phyloP scores from a whole-genome alignment of 2,888 invertebrate species.

The Nezara viridula region DNA sequence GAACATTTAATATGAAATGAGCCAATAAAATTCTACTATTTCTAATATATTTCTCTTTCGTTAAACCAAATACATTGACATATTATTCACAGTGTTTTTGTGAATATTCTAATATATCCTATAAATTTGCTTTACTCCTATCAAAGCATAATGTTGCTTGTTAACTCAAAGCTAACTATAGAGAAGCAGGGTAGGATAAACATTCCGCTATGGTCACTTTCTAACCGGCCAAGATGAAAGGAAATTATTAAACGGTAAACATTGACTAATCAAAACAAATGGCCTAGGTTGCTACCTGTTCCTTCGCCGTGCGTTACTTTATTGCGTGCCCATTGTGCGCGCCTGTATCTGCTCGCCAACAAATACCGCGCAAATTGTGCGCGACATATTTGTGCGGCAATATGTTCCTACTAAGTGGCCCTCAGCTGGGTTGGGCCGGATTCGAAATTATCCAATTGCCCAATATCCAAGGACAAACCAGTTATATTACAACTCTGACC shows the following conservation, averaged over 20 bases:
- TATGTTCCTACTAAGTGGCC: neutral
- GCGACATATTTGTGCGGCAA: neutral
- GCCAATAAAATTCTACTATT: too few relatives aligned
- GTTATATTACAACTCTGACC: neutral
- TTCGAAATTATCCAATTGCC: conserved; percentile 17
- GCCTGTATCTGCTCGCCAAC: neutral
- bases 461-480: conserved; percentile 20
- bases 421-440: neutral
- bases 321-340: conserved; percentile 42
- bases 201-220: neutral
- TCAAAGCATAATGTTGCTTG: neutral
- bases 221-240: conserved; percentile 44
- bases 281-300: neutral
- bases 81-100: too few relatives aligned
- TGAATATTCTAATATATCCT: neutral
- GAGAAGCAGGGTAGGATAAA: neutral
- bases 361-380: conserved; percentile 30
- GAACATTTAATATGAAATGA: too few relatives aligned
- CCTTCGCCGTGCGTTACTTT: conserved; percentile 17
- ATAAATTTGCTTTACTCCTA: neutral
- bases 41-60: too few relatives aligned
- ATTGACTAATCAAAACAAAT: conserved; percentile 34
- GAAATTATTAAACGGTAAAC: conserved; percentile 34
- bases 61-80: too few relatives aligned
- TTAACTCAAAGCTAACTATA: neutral